phyloP scores from a whole-genome alignment of 1,140 invertebrate species.

The Drosophila watanabei region DNA sequence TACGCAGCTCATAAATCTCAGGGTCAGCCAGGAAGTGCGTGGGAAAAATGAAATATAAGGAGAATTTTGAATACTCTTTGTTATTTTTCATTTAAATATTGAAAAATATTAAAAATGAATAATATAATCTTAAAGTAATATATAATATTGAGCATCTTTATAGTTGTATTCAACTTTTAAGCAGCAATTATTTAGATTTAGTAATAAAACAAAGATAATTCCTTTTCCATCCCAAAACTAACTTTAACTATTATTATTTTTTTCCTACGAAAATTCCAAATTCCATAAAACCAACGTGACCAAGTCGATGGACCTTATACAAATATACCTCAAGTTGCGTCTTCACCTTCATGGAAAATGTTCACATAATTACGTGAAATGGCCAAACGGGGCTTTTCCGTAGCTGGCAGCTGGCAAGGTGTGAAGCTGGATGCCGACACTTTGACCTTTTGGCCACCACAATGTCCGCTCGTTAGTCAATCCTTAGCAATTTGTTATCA shows the following conservation, averaged over 20 bases:
- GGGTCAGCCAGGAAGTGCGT: conserved; percentile 26
- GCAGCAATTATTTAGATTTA: background rate
- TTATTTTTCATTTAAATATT: background rate
- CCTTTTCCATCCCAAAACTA: background rate
- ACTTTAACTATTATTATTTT: background rate
- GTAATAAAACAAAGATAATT: background rate
- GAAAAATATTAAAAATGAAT: no score
- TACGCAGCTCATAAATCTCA: conserved; percentile 68
- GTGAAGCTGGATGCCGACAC: conserved; percentile 41
- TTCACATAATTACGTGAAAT: conserved; percentile 63
- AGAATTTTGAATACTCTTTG: conserved; percentile 13
- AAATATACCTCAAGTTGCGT: conserved; percentile 5
- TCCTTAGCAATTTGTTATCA: conserved; percentile 75
- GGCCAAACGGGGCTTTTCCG: conserved; percentile 14
- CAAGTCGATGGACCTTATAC: background rate
- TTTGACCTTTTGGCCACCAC: conserved; percentile 78
- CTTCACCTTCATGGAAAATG: background rate
- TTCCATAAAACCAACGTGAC: background rate
- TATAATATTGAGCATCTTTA: background rate
- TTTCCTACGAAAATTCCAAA: background rate
- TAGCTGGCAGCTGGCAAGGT: conserved; percentile 10
- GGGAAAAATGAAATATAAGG: no score
- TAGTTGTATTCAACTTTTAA: background rate
- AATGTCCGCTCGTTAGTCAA: conserved; percentile 79
- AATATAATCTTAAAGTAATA: no score